These are phyloP conservation scores for Lepus timidus DNA, from an alignment of 2,113 vertebrate genomes.

Conservation along the genomic window DNA sequence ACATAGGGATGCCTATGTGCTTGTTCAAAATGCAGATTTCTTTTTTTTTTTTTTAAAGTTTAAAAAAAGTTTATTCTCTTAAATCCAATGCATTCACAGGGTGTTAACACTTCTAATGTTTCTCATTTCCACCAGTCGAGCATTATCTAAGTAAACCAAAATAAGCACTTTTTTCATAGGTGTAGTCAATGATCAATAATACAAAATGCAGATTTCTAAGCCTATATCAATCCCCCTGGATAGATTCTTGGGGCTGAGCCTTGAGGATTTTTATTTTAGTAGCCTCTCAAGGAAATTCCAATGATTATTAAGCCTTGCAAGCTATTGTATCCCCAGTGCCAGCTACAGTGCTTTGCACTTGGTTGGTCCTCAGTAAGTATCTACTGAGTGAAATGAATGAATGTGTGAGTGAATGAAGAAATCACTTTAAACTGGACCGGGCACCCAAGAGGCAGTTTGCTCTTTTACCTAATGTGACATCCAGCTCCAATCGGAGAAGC, in stretches of 20 bases:
- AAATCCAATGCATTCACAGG: too few species aligned
- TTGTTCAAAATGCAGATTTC: background rate
- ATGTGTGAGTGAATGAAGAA: background rate
- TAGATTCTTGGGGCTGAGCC: background rate
- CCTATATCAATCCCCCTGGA: background rate
- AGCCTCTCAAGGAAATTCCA: background rate
- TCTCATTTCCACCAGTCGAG: too few species aligned
- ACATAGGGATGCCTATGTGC: background rate
- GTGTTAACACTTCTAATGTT: too few species aligned
- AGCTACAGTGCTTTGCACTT: background rate
- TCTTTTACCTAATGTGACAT: background rate
- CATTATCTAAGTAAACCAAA: too few species aligned
- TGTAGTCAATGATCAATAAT: too few species aligned
- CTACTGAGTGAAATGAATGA: background rate
- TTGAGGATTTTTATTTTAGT: background rate
- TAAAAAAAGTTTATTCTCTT: too few species aligned
- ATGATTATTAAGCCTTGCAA: background rate
- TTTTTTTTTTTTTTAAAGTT: too few species aligned
- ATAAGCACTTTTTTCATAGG: too few species aligned
- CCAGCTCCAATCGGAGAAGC: background rate
- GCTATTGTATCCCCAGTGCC: background rate
- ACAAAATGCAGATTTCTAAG: background rate
- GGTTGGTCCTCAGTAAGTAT: background rate
- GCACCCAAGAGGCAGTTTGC: background rate
- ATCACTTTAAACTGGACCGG: slow-evolving; percentile 4